Percentiles rank a stretch among this genome's conserved stretches.
Evolutionary conservation across 1,140 invertebrate genomes (phyloP).

Genomic region (Sminthurides bifidus): DNA sequence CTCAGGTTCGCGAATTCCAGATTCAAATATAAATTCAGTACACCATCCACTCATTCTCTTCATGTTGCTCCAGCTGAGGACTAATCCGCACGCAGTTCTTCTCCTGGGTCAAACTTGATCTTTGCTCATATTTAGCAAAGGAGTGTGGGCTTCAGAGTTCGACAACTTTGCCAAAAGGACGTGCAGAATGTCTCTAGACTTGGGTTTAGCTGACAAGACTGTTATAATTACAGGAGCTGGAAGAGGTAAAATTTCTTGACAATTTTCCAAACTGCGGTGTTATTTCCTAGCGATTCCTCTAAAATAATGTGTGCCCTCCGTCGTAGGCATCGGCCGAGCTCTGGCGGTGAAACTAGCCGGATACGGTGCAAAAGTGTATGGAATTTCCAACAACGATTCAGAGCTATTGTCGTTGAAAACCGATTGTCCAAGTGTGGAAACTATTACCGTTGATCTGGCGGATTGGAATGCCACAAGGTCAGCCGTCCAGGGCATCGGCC

Average conservation of each 20-base stretch:
- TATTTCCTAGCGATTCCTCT: neutral
- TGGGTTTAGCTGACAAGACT: neutral
- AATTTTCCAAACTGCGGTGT: neutral
- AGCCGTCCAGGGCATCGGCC: slow-evolving; percentile 43
- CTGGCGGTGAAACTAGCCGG: slow-evolving; percentile 49
- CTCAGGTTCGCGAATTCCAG: too few relatives aligned
- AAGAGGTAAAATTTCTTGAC: neutral
- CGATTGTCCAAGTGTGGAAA: slow-evolving; percentile 48
- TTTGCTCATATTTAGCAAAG: neutral
- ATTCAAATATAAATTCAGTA: too few relatives aligned
- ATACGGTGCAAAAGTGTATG: slow-evolving; percentile 57
- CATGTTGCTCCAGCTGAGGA: too few relatives aligned
- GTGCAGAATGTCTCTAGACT: neutral
- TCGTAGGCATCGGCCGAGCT: slow-evolving; percentile 58
- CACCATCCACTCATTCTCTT: too few relatives aligned
- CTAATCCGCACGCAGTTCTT: too few relatives aligned
- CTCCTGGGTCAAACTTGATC: neutral
- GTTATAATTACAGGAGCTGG: neutral
- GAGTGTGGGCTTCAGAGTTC: too few relatives aligned
- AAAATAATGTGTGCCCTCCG: slow-evolving; percentile 28
- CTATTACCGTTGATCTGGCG: slow-evolving; percentile 53
- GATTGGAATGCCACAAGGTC: slow-evolving; percentile 62
- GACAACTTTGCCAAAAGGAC: too few relatives aligned
- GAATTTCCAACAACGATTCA: slow-evolving; percentile 52
- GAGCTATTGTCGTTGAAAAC: slow-evolving; percentile 52